Conservation (phyloP, 2,888 invertebrate genomes). For the Desoria tigrina region DNA sequence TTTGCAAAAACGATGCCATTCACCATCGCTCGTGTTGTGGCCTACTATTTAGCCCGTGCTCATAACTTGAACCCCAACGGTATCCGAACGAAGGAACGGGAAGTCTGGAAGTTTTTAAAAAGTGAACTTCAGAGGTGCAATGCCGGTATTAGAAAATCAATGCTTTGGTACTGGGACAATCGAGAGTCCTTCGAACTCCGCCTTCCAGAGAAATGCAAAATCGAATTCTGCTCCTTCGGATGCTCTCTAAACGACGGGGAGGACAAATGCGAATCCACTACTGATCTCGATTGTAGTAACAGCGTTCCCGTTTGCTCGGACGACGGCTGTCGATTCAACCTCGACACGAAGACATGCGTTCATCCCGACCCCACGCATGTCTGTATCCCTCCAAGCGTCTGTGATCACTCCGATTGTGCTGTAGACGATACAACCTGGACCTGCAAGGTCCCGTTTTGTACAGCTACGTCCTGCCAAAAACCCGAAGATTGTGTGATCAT, state of each 20-base stretch:
- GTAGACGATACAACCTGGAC: background rate
- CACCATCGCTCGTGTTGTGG: slow-evolving; percentile 3
- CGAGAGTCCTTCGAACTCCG: background rate
- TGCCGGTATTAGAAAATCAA: background rate
- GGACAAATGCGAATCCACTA: background rate
- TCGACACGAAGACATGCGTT: too few relatives aligned
- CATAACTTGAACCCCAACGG: background rate
- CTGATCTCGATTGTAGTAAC: background rate
- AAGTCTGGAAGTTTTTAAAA: slow-evolving; percentile 9
- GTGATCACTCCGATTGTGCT: background rate
- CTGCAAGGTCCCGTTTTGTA: background rate
- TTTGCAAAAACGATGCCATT: slow-evolving; percentile 25
- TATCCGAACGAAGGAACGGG: background rate
- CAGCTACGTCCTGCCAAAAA: background rate
- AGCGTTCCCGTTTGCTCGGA: too few relatives aligned
- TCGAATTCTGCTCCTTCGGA: background rate
- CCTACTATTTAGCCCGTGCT: slow-evolving; percentile 3
- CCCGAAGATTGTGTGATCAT: background rate
- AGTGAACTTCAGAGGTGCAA: slow-evolving; percentile 5
- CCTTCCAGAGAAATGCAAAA: background rate
- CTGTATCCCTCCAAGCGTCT: too few relatives aligned
- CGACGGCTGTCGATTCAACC: too few relatives aligned
- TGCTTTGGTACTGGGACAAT: slow-evolving; percentile 14
- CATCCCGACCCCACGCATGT: too few relatives aligned
- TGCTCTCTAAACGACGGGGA: background rate